A percentile compares a stretch with the other conserved stretches of the same genome.
Conservation (phyloP, 2,113 vertebrate genomes). For the Mus spicilegus region DNA sequence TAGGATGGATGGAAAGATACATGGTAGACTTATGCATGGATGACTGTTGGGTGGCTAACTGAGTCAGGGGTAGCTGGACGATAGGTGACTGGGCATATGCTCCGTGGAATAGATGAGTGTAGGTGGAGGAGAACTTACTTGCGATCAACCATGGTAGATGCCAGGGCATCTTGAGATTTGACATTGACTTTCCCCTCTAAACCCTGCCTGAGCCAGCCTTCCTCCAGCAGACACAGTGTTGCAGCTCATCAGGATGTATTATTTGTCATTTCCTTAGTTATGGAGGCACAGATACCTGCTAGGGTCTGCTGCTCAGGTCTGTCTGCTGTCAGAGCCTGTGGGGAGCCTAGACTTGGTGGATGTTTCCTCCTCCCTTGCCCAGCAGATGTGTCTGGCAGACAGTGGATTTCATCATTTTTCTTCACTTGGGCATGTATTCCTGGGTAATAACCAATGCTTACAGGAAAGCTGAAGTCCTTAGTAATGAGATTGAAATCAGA, state of each 20-base stretch:
- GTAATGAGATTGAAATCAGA: background rate
- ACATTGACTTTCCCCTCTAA: background rate
- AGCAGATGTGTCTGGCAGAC: background rate
- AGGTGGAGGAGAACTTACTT: too few relatives aligned
- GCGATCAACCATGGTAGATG: too few relatives aligned
- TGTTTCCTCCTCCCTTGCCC: too few relatives aligned
- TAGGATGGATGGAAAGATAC: background rate
- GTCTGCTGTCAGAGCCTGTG: rapidly evolving
- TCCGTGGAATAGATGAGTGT: too few relatives aligned
- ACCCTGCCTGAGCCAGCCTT: background rate
- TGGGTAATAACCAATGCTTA: background rate
- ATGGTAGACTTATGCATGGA: background rate
- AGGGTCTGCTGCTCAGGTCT: rapidly evolving
- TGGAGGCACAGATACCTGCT: rapidly evolving
- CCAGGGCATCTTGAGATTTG: background rate
- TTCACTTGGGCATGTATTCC: background rate
- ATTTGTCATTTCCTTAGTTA: background rate
- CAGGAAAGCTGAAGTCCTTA: background rate
- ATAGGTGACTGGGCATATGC: background rate
- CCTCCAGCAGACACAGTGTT: background rate
- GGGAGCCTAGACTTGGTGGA: background rate
- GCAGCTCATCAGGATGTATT: too few relatives aligned
- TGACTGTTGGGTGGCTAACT: background rate
- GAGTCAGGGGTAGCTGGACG: too few relatives aligned
- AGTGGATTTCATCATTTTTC: background rate